Evolutionary conservation across 64 coral and sea anemone genomes (phyloP).

Genomic region (Pocillopora verrucosa): DNA sequence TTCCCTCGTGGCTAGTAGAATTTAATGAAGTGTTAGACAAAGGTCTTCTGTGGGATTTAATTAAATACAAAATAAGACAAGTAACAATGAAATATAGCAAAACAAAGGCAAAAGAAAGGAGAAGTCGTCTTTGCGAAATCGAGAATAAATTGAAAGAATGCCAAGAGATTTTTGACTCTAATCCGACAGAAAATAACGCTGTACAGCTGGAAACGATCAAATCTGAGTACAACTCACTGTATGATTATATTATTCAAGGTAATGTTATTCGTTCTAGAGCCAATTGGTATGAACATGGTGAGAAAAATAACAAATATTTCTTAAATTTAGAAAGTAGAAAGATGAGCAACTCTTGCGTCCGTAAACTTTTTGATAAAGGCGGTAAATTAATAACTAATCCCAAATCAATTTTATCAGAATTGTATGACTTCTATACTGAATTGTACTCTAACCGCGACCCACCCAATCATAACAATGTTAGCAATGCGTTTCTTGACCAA

Average conservation of each 20-base stretch:
- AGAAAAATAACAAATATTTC: no score
- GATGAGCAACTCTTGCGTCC: no score
- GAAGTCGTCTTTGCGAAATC: conserved; percentile 2
- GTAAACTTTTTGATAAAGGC: conserved; percentile 18
- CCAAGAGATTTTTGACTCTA: conserved; percentile 16
- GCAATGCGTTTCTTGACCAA: conserved; percentile 5
- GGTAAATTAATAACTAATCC: background rate
- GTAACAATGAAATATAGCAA: conserved; percentile 37
- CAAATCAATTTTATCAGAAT: background rate
- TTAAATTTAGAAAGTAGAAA: no score
- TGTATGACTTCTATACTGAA: no score
- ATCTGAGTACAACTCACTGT: conserved; percentile 29
- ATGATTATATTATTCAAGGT: conserved; percentile 34
- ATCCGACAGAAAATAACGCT: no score
- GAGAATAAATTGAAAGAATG: conserved; percentile 9
- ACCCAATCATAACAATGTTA: background rate
- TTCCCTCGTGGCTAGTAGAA: conserved; percentile 1
- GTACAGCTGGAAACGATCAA: conserved; percentile 14
- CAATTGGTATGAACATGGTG: conserved; percentile 28
- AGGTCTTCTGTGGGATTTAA: conserved; percentile 9
- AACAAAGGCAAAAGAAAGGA: conserved; percentile 39
- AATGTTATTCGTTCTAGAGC: conserved; percentile 14
- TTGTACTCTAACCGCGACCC: background rate
- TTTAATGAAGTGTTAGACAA: background rate
- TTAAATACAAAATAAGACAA: conserved; percentile 37